Percentiles rank a stretch among this genome's conserved stretches.
phyloP scores from a whole-genome alignment of 2,797 vertebrate genomes.

The Leuciscus waleckii region DNA sequence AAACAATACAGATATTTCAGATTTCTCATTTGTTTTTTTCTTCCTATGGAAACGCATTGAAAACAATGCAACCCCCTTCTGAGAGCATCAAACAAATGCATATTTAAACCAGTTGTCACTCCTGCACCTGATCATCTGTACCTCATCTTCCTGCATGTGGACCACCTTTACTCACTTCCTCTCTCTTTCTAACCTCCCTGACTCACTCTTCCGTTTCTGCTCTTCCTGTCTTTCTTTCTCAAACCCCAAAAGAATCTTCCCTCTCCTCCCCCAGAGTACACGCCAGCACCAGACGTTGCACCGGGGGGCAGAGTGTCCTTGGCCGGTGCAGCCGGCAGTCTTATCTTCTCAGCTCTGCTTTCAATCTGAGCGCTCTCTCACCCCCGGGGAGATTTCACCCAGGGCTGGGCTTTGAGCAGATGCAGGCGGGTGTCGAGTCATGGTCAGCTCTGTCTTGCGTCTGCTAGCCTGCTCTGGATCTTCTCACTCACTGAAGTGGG shows the following conservation, averaged over 20 bases:
- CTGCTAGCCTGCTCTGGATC: constrained; percentile 57
- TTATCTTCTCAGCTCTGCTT: constrained; percentile 62
- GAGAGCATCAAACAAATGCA: constrained; percentile 7
- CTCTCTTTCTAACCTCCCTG: constrained; percentile 57
- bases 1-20: not conserved
- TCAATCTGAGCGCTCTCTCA: constrained; percentile 54
- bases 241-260: constrained; percentile 31
- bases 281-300: constrained; percentile 53
- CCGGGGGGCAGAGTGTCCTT: constrained; percentile 56
- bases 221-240: constrained; percentile 39
- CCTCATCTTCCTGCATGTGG: not conserved
- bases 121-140: constrained; percentile 10
- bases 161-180: constrained; percentile 46
- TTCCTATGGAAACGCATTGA: not conserved
- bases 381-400: constrained; percentile 54
- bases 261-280: constrained; percentile 47
- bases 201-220: constrained; percentile 27
- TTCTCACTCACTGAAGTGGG: constrained; percentile 47
- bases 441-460: constrained; percentile 49
- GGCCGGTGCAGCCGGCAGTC: constrained; percentile 40
- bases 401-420: constrained; percentile 56
- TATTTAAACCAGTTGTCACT: constrained; percentile 12
- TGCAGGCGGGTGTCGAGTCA: constrained; percentile 47
- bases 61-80: not conserved
- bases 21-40: not conserved